These are phyloP conservation scores for Geococcyx californianus DNA, from an alignment of 2,113 vertebrate species.

Conservation along the genomic window DNA sequence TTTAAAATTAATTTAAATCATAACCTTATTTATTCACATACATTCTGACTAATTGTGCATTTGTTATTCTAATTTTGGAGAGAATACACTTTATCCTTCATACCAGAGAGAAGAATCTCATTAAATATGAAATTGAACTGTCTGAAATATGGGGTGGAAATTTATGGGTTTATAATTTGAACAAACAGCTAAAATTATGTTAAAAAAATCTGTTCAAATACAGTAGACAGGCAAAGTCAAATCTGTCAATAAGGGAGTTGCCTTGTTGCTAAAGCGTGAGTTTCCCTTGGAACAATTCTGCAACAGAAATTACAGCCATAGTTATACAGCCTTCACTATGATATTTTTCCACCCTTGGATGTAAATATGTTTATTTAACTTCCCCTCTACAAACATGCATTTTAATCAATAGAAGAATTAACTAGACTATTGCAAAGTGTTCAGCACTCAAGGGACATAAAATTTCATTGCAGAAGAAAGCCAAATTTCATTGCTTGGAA, in stretches of 20 bases:
- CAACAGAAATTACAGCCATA: not conserved
- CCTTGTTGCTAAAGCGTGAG: not conserved
- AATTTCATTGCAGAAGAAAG: not conserved
- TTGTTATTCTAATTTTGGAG: not conserved
- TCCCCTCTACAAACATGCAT: not conserved
- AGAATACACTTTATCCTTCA: not conserved
- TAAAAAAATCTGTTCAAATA: not conserved
- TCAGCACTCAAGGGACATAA: not conserved
- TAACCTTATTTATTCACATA: not conserved
- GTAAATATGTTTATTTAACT: not conserved
- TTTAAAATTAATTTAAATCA: not conserved
- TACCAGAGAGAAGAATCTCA: not conserved
- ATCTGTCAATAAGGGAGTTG: conserved; percentile 14
- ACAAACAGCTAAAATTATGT: not conserved
- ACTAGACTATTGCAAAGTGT: not conserved
- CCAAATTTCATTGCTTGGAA: not conserved
- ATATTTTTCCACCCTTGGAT: not conserved
- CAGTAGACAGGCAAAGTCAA: not conserved
- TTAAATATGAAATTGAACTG: not conserved
- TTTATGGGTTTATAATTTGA: not conserved
- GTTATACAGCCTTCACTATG: not conserved
- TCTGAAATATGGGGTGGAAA: not conserved
- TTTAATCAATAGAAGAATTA: not conserved
- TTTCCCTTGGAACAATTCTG: not conserved
- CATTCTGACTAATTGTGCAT: not conserved